These are phyloP conservation scores for Hoplostethus mediterraneus DNA, from an alignment of 2,797 vertebrate genomes.

Conservation along the genomic window DNA sequence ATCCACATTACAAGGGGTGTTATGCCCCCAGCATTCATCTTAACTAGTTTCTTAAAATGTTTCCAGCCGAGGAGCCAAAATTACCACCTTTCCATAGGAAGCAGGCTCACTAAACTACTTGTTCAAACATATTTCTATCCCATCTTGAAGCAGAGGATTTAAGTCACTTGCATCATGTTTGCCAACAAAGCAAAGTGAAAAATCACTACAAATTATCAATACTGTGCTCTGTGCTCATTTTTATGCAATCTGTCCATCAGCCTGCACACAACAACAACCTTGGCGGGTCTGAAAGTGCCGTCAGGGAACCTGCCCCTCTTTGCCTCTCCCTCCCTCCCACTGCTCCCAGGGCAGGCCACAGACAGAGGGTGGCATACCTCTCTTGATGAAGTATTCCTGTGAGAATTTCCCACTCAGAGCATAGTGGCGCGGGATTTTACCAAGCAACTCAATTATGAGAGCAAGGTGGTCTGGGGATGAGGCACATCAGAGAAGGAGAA, in stretches of 20 bases:
- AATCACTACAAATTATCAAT: too few relatives aligned
- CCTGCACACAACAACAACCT: slow-evolving; percentile 1
- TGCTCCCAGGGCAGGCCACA: slow-evolving; percentile 64
- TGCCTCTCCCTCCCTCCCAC: slow-evolving; percentile 38
- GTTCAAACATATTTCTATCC: too few relatives aligned
- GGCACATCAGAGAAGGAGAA: slow-evolving; percentile 60
- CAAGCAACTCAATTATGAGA: slow-evolving; percentile 87
- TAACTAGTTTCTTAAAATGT: background rate
- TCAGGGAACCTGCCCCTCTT: slow-evolving; percentile 17
- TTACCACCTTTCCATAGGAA: background rate
- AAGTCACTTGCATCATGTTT: too few relatives aligned
- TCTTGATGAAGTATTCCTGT: slow-evolving; percentile 87
- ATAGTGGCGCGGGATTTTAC: slow-evolving; percentile 87
- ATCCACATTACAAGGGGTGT: background rate
- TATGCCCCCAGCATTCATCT: background rate
- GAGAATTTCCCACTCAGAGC: slow-evolving; percentile 88
- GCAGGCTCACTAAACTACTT: background rate
- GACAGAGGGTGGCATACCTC: slow-evolving; percentile 79
- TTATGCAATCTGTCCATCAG: background rate
- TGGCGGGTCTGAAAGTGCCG: slow-evolving; percentile 33
- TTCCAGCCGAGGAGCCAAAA: background rate
- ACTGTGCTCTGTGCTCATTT: slow-evolving; percentile 3
- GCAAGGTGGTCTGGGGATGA: slow-evolving; percentile 87
- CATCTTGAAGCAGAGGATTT: too few relatives aligned
- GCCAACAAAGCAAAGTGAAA: too few relatives aligned